These are phyloP conservation scores for Nudaria mundana DNA, from an alignment of 2,888 invertebrate species.

Conservation along the genomic window DNA sequence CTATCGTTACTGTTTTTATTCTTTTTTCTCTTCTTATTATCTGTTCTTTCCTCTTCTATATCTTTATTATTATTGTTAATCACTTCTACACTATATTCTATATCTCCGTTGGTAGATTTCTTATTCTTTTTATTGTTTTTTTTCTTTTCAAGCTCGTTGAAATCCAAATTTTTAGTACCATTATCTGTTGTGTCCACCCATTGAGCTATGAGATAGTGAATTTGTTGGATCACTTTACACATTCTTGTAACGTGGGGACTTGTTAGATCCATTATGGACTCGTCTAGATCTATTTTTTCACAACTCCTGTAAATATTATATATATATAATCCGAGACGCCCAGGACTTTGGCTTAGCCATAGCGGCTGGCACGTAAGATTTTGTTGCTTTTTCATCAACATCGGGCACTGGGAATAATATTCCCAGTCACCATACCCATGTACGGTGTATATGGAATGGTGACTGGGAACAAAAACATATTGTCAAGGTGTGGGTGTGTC, in stretches of 20 bases:
- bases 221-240: slow-evolving; percentile 46
- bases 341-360: too few species aligned
- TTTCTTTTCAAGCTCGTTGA: slow-evolving; percentile 29
- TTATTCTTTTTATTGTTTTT: slow-evolving; percentile 22
- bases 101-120: slow-evolving; percentile 14
- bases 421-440: too few species aligned
- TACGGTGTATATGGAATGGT: too few species aligned
- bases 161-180: slow-evolving; percentile 18
- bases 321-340: too few species aligned
- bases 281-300: slow-evolving; percentile 35
- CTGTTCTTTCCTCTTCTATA: slow-evolving; percentile 19
- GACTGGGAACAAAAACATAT: too few species aligned
- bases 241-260: slow-evolving; percentile 41
- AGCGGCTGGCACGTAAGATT: too few species aligned
- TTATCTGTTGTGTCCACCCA: slow-evolving; percentile 8
- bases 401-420: too few species aligned
- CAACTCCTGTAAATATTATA: slow-evolving; percentile 49
- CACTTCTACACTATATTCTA: neutral
- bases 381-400: too few species aligned
- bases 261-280: slow-evolving; percentile 24
- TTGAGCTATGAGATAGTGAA: slow-evolving; percentile 39
- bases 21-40: slow-evolving; percentile 36
- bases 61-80: slow-evolving; percentile 17
- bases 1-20: slow-evolving; percentile 25
- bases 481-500: too few species aligned